These are phyloP conservation scores for Muntiacus reevesi DNA, from an alignment of 2,113 vertebrate genomes.

Conservation along the genomic window DNA sequence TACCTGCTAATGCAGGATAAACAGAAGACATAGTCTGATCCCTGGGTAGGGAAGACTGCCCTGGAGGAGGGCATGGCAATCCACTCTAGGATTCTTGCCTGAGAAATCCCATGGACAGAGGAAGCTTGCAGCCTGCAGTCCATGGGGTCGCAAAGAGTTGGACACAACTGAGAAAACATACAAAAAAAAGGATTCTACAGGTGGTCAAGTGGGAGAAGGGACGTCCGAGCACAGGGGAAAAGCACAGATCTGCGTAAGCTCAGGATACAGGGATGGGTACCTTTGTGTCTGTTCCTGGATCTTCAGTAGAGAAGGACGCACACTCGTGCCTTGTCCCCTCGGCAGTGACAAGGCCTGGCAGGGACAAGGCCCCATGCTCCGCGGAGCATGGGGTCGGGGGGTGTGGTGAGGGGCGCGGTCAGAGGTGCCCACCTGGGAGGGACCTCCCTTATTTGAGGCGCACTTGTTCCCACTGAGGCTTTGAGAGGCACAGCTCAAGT, in stretches of 20 bases:
- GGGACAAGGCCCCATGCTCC: too few relatives aligned
- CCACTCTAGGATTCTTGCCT: background rate
- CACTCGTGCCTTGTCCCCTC: rapidly evolving
- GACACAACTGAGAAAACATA: background rate
- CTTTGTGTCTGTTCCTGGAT: background rate
- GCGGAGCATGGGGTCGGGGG: rapidly evolving
- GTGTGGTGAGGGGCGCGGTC: background rate
- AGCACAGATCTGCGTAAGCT: background rate
- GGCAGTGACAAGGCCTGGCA: background rate
- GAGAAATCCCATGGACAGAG: background rate
- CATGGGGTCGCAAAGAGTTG: background rate
- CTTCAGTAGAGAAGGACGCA: background rate
- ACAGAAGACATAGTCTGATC: background rate
- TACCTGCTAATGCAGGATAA: background rate
- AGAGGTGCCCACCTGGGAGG: background rate
- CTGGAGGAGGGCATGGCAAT: background rate
- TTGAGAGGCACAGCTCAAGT: background rate
- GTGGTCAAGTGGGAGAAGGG: background rate
- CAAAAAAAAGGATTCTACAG: background rate
- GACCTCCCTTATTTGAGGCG: background rate
- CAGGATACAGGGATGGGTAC: rapidly evolving
- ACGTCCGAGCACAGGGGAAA: background rate
- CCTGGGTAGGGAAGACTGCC: background rate
- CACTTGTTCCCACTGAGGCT: background rate
- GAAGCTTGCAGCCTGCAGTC: background rate